Evolutionary conservation across 2,888 invertebrate genomes (phyloP).

Genomic region (Rhopalosiphum nymphaeae): DNA sequence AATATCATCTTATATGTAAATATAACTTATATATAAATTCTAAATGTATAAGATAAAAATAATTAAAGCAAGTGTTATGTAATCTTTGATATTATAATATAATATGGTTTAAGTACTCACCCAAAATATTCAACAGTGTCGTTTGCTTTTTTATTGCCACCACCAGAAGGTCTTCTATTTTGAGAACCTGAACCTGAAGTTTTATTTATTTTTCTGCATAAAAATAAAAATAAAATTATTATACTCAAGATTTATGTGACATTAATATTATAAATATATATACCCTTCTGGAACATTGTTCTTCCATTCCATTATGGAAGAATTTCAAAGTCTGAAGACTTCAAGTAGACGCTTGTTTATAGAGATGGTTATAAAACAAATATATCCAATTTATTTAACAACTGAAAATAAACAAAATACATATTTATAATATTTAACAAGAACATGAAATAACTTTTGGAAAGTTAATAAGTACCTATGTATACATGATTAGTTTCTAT

Average conservation of each 20-base stretch:
- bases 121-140: conserved; percentile 61
- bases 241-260: neutral
- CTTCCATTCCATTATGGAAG: conserved; percentile 64
- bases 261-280: conserved; percentile 5
- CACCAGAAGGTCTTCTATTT: conserved; percentile 57
- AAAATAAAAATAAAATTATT: neutral
- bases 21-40: neutral
- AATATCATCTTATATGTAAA: too few species aligned
- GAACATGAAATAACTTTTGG: neutral
- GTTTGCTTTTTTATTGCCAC: conserved; percentile 59
- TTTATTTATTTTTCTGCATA: conserved; percentile 52
- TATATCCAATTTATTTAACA: neutral
- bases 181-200: conserved; percentile 10
- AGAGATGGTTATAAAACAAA: conserved; percentile 9
- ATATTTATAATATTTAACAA: neutral
- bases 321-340: conserved; percentile 41
- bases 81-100: too few species aligned
- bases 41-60: neutral
- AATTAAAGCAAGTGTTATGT: neutral
- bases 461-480: neutral
- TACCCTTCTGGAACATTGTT: conserved; percentile 60
- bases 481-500: neutral
- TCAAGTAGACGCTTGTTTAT: conserved; percentile 29
- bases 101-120: conserved; percentile 23
- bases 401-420: conserved; percentile 31